Conservation (phyloP, 2,113 vertebrate species). For the Columba livia region DNA sequence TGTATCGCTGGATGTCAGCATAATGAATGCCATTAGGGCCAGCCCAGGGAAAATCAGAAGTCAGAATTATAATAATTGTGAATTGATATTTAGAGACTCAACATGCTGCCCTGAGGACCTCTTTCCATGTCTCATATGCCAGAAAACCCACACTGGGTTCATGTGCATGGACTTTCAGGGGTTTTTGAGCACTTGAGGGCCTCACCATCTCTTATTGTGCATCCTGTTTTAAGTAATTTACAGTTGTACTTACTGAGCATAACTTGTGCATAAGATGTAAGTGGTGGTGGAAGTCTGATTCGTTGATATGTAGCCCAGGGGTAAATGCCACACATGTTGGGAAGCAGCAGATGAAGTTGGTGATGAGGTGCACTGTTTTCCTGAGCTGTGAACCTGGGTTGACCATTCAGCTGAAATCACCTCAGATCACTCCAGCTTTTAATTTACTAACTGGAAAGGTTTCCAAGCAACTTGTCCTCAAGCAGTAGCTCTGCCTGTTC, state of each 20-base stretch:
- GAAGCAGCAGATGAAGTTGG: background rate
- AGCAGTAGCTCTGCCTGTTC: background rate
- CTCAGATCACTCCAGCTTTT: background rate
- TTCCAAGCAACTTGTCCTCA: background rate
- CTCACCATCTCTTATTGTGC: background rate
- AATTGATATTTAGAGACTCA: slow-evolving; percentile 26
- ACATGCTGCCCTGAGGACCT: background rate
- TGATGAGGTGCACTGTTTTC: background rate
- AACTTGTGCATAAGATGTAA: background rate
- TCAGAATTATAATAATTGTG: background rate
- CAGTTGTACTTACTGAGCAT: background rate
- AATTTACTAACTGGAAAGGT: background rate
- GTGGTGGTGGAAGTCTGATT: background rate
- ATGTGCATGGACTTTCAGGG: background rate
- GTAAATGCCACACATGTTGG: background rate
- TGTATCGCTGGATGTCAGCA: background rate
- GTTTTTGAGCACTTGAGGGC: background rate
- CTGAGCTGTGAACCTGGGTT: background rate
- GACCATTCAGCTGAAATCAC: background rate
- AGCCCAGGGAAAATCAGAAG: background rate
- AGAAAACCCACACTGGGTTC: background rate
- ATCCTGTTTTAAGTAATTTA: background rate
- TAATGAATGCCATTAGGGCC: background rate
- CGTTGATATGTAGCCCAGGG: background rate
- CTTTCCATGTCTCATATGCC: background rate